Base-by-base conservation (phyloP, 53 echinoderm and acorn worm species). In the Apostichopus leukothele region DNA sequence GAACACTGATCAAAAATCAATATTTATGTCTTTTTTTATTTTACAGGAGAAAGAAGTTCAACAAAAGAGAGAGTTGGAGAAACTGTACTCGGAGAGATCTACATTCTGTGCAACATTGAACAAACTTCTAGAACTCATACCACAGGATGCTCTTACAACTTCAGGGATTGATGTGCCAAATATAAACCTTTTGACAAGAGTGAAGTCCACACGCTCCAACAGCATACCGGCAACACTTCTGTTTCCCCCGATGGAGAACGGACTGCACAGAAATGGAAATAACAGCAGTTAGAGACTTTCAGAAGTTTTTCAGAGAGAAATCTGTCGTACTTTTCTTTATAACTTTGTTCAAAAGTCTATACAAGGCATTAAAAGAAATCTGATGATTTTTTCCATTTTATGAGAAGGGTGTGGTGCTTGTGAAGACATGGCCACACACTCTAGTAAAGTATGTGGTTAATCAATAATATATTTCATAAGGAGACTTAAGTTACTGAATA, bases 61-160 rank as follows among this genome's bases (percentile, higher is more conserved):
- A 66, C 83, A 92, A 75, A 91, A 93, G 51, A 91, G 87, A 9
- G 92, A 97, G 92, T 76, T 95, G 60, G 90, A 93, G 0, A 90
- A 89, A 22, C 76, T 97, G 26, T 92, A 95, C 81, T 89, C 95
- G 16, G 98, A 97, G 83, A 83, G 98, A 60, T 88, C 91, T 7
- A 94, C 94, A 5, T 89, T 97, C 10, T 88, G 94, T n/a, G 91
- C 91, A 76, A 95, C 98, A 6, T 91, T 95, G 12, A 87, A 91
- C 67, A 95, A 97, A 73, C 92, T 97, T 6, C 91, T 88, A 73
- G 90, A 80, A 60, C 90, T 97, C 9, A 78, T 97, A 8, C 98
- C 98, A 0, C 93, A 94, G 53, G 91, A 95, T 16, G 20, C 92
- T 20, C 88, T 92, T 5, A 84, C 91, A 50, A 83, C 90, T 25